Conservation (phyloP, 2,888 invertebrate genomes). For the Thalpophila matura region DNA sequence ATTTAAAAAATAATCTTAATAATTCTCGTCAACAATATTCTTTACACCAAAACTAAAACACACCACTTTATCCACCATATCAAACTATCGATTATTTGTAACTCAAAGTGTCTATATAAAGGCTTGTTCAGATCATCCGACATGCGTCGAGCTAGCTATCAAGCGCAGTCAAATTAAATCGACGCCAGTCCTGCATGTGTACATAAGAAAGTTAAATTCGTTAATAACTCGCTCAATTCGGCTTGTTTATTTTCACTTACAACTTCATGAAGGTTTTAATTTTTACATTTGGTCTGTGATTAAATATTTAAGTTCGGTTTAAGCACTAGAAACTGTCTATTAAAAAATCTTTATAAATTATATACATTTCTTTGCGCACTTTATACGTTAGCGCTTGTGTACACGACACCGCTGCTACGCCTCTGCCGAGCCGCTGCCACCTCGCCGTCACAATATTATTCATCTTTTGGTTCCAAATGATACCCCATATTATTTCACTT, state of each 20-base stretch:
- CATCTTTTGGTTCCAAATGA: too few relatives aligned
- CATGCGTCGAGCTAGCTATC: conserved; percentile 18
- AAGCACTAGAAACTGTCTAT: too few relatives aligned
- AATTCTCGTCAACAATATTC: neutral
- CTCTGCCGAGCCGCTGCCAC: too few relatives aligned
- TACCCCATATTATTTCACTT: too few relatives aligned
- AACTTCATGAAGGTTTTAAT: neutral
- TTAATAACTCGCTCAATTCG: conserved; percentile 26
- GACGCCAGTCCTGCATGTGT: conserved; percentile 44
- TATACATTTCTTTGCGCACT: too few relatives aligned
- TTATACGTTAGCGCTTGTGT: too few relatives aligned
- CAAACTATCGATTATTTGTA: conserved; percentile 9
- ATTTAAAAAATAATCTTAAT: too few relatives aligned
- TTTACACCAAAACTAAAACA: neutral
- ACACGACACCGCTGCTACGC: too few relatives aligned
- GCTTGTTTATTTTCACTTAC: conserved; percentile 15
- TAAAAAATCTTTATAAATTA: too few relatives aligned
- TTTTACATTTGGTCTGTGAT: too few relatives aligned
- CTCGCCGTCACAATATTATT: too few relatives aligned
- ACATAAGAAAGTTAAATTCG: conserved; percentile 57
- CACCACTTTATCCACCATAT: neutral
- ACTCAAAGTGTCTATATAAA: conserved; percentile 19
- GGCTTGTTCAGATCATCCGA: conserved; percentile 24
- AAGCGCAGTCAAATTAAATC: conserved; percentile 42
- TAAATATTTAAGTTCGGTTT: too few relatives aligned